These are phyloP conservation scores for Rhadinocentrus ornatus DNA, from an alignment of 2,797 vertebrate genomes.

Conservation along the genomic window DNA sequence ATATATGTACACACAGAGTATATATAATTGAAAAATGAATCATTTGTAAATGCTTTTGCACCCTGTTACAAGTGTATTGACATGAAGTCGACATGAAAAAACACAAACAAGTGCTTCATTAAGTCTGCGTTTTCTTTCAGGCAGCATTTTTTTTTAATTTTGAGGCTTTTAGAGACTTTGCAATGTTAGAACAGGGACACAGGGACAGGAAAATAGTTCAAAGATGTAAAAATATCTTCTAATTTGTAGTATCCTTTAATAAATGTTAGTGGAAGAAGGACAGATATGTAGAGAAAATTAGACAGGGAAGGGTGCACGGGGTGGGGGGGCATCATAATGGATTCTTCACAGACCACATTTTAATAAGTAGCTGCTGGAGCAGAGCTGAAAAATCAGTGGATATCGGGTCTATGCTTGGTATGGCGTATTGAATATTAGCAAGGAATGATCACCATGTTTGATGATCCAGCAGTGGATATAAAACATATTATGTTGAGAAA, in stretches of 20 bases:
- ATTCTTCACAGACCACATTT: slow-evolving; percentile 33
- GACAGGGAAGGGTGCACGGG: slow-evolving; percentile 4
- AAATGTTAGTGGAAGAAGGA: slow-evolving; percentile 53
- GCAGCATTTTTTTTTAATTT: slow-evolving; percentile 15
- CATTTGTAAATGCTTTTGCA: not conserved
- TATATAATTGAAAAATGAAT: not conserved
- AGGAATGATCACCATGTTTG: slow-evolving; percentile 9
- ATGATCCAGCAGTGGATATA: slow-evolving; percentile 10
- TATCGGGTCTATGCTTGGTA: slow-evolving; percentile 37
- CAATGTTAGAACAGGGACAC: slow-evolving; percentile 35
- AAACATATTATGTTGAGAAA: slow-evolving; percentile 31
- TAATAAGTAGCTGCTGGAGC: slow-evolving; percentile 31
- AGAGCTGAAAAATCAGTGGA: slow-evolving; percentile 15
- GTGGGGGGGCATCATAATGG: slow-evolving; percentile 6
- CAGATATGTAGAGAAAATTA: slow-evolving; percentile 48
- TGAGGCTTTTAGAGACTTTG: slow-evolving; percentile 7
- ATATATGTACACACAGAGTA: not conserved
- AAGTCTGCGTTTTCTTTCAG: slow-evolving; percentile 41
- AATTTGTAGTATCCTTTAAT: slow-evolving; percentile 25
- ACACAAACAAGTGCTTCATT: slow-evolving; percentile 19
- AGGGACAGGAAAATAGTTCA: slow-evolving; percentile 43
- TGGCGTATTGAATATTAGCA: slow-evolving; percentile 4
- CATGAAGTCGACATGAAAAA: not conserved
- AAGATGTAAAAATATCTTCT: slow-evolving; percentile 38
- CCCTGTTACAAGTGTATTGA: not conserved